These are phyloP conservation scores for Chloroceryle inda DNA, from an alignment of 2,797 vertebrate genomes.

Conservation along the genomic window DNA sequence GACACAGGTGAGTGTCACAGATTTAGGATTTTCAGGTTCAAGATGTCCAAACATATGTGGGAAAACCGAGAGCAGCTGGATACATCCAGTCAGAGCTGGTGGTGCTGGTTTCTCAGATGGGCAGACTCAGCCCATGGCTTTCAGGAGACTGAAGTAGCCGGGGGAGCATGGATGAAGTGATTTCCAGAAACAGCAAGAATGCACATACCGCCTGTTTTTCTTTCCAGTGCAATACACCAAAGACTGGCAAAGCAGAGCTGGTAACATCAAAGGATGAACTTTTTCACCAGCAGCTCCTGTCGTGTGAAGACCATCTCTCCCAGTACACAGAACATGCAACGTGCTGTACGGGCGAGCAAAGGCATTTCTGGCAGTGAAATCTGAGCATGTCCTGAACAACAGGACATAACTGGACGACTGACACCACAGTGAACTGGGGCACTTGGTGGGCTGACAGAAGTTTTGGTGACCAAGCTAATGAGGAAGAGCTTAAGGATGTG, in stretches of 20 bases:
- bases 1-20: neutral
- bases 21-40: neutral
- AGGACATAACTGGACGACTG: neutral
- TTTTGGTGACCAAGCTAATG: neutral
- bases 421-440: neutral
- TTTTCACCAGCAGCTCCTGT: neutral
- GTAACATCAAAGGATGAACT: neutral
- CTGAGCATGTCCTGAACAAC: accelerated
- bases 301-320: neutral
- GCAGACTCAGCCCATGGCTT: neutral
- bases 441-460: neutral
- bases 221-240: neutral
- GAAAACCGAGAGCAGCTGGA: neutral
- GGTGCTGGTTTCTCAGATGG: neutral
- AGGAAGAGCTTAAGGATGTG: neutral
- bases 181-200: neutral
- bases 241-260: neutral
- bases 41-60: neutral
- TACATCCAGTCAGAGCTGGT: neutral
- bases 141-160: neutral
- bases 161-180: neutral
- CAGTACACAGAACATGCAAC: neutral
- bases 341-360: neutral
- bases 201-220: neutral
- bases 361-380: neutral